These are phyloP conservation scores for Rhipidura dahli DNA, from an alignment of 2,113 vertebrate genomes.

Conservation along the genomic window DNA sequence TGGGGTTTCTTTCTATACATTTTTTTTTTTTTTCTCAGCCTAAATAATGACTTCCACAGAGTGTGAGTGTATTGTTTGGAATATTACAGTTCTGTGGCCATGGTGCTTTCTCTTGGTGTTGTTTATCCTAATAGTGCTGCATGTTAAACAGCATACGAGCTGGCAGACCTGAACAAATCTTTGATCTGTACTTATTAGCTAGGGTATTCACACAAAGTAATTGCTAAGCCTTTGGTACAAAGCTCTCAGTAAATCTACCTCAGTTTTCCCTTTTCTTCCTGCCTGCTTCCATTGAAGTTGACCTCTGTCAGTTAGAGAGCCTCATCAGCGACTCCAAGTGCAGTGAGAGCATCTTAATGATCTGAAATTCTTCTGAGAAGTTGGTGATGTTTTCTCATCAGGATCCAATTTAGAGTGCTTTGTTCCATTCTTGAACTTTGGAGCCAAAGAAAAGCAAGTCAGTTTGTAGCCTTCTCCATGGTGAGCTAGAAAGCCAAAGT, in stretches of 20 bases:
- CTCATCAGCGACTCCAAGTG: conserved; percentile 80
- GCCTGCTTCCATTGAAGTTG: conserved; percentile 79
- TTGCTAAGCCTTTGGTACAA: conserved; percentile 72
- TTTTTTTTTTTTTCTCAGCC: neutral
- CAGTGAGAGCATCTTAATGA: conserved; percentile 83
- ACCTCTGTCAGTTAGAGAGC: conserved; percentile 83
- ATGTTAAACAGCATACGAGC: conserved; percentile 71
- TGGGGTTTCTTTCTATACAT: neutral
- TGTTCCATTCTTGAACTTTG: conserved; percentile 88
- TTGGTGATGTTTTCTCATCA: conserved; percentile 90
- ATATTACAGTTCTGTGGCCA: conserved; percentile 43
- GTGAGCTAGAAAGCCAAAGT: conserved; percentile 71
- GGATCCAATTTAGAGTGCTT: conserved; percentile 91
- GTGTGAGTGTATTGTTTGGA: neutral
- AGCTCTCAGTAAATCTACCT: conserved; percentile 78
- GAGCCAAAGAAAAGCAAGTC: conserved; percentile 78
- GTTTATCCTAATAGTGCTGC: conserved; percentile 71
- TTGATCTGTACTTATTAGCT: conserved; percentile 80
- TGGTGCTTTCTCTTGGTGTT: conserved; percentile 57
- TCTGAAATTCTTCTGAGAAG: conserved; percentile 86
- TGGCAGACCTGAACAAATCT: conserved; percentile 75
- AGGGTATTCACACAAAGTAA: conserved; percentile 75
- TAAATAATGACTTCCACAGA: conserved; percentile 24
- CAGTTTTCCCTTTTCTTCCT: conserved; percentile 77
- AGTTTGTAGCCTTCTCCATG: conserved; percentile 71